phyloP scores from a whole-genome alignment of 2,113 vertebrate species.

The Dipodomys stephensi region DNA sequence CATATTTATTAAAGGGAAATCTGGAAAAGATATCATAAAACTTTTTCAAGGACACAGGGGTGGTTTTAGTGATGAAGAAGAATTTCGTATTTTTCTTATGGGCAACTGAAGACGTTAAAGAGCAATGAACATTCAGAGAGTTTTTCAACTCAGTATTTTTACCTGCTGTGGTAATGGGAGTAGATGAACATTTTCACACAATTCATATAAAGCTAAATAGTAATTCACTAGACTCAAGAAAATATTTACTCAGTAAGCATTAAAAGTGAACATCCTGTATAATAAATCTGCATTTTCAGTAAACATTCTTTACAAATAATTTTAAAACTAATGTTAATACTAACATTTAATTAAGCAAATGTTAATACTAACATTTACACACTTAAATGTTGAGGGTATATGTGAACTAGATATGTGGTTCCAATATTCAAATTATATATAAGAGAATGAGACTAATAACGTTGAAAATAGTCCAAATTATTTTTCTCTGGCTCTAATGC shows the following conservation, averaged over 20 bases:
- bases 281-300: neutral
- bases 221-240: neutral
- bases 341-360: too few species aligned
- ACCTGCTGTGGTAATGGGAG: neutral
- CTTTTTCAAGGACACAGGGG: too few species aligned
- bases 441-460: neutral
- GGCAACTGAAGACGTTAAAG: slow-evolving; percentile 28
- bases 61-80: too few species aligned
- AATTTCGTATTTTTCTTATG: too few species aligned
- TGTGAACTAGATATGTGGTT: neutral
- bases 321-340: neutral
- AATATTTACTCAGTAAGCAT: neutral
- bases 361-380: neutral
- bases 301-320: slow-evolving; percentile 28
- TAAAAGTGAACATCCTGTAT: neutral
- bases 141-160: neutral
- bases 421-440: slow-evolving; percentile 20
- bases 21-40: too few species aligned
- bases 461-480: neutral
- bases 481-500: neutral
- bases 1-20: too few species aligned
- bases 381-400: neutral
- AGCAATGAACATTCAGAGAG: neutral
- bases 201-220: neutral
- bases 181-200: neutral